Percentiles rank a stretch among this genome's conserved stretches.
phyloP scores from a whole-genome alignment of 2,113 vertebrate species.

The Pelobates fuscus region DNA sequence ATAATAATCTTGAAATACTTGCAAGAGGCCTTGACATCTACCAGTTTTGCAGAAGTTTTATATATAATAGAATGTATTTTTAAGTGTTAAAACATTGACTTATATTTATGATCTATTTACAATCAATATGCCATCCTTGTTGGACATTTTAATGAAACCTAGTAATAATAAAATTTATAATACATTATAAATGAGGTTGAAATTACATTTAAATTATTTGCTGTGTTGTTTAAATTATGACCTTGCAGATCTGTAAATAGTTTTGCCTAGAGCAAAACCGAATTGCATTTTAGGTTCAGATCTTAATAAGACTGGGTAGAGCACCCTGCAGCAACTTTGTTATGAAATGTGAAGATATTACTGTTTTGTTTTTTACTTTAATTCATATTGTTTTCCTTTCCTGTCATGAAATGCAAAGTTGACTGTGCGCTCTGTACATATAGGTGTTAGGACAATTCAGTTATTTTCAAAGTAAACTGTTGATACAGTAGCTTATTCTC shows the following conservation, averaged over 20 bases:
- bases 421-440: background rate
- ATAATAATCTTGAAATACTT: too few relatives aligned
- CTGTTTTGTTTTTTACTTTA: background rate
- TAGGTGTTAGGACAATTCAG: too few relatives aligned
- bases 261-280: constrained; percentile 16
- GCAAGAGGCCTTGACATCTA: too few relatives aligned
- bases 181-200: constrained; percentile 16
- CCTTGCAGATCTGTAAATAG: constrained; percentile 24
- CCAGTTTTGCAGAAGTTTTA: too few relatives aligned
- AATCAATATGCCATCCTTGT: constrained; percentile 6
- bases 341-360: background rate
- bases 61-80: too few relatives aligned
- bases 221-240: constrained; percentile 26
- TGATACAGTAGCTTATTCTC: too few relatives aligned
- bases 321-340: background rate
- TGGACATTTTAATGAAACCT: background rate
- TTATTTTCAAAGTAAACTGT: too few relatives aligned
- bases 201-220: constrained; percentile 29
- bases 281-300: constrained; percentile 2
- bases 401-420: background rate
- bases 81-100: too few relatives aligned
- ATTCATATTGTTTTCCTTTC: background rate
- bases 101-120: background rate
- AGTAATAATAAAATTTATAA: background rate
- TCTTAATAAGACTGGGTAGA: background rate